Conservation (phyloP, 92 coral and sea anemone species). For the Plumapathes pennacea region DNA sequence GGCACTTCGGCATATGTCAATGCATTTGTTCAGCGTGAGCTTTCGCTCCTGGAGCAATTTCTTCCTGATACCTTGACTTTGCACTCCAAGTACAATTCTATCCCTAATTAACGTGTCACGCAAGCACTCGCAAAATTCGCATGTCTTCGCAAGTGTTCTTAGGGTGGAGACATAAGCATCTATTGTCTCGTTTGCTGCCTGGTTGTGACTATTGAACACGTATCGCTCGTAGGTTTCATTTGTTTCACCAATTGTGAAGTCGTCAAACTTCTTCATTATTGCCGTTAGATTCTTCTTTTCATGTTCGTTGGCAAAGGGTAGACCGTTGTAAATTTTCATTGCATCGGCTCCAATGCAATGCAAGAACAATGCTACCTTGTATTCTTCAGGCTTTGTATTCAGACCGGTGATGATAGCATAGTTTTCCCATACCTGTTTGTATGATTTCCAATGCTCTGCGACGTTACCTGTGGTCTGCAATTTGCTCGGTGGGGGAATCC, state of each 20-base stretch:
- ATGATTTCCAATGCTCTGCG: slow-evolving; percentile 40
- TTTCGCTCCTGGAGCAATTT: slow-evolving; percentile 29
- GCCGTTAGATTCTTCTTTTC: slow-evolving; percentile 1
- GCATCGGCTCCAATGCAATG: slow-evolving; percentile 50
- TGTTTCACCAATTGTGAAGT: slow-evolving; percentile 21
- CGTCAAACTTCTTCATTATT: slow-evolving; percentile 26
- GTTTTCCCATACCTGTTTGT: slow-evolving; percentile 45
- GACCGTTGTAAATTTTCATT: slow-evolving; percentile 39
- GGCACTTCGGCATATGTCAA: slow-evolving; percentile 30
- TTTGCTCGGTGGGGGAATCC: slow-evolving; percentile 38
- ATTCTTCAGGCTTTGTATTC: slow-evolving; percentile 32
- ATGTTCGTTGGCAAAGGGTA: slow-evolving; percentile 9
- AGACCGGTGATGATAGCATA: slow-evolving; percentile 31
- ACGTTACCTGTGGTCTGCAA: slow-evolving; percentile 16
- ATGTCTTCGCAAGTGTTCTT: slow-evolving; percentile 14
- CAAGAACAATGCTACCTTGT: slow-evolving; percentile 39
- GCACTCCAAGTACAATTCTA: slow-evolving; percentile 18
- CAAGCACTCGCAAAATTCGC: slow-evolving; percentile 44
- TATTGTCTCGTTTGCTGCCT: slow-evolving; percentile 17
- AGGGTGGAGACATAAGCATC: slow-evolving; percentile 30
- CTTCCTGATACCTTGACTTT: slow-evolving; percentile 2
- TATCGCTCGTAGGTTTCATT: slow-evolving; percentile 49
- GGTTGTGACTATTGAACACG: slow-evolving; percentile 33
- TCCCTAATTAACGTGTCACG: slow-evolving; percentile 17
- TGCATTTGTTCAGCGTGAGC: slow-evolving; percentile 34